Conservation (phyloP, 1,140 invertebrate genomes). For the Gerris buenoi region DNA sequence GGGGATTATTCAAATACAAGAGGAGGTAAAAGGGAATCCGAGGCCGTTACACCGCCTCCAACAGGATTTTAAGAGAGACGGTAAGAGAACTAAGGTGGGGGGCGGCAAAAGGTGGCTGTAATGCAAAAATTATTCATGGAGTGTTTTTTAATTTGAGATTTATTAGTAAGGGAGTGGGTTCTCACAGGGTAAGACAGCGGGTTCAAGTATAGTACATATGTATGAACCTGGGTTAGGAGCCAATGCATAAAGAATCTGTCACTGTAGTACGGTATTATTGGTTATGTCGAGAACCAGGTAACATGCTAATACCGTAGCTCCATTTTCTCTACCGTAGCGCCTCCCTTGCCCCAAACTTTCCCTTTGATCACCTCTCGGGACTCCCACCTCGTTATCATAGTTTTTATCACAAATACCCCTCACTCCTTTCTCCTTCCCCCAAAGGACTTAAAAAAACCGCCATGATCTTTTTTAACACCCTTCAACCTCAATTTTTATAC, state of each 20-base stretch:
- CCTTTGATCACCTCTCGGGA: not conserved
- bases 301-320: not conserved
- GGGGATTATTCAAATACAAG: no score
- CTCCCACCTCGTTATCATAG: not conserved
- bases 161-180: not conserved
- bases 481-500: not conserved
- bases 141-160: not conserved
- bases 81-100: no score
- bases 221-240: not conserved
- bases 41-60: no score
- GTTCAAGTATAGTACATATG: not conserved
- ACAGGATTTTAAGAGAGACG: no score
- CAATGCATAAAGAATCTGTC: not conserved
- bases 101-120: no score
- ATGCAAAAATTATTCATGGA: not conserved
- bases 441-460: not conserved
- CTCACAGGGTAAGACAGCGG: not conserved
- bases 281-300: not conserved
- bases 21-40: no score
- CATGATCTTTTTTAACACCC: not conserved
- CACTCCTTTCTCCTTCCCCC: not conserved
- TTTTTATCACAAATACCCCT: not conserved
- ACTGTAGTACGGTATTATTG: not conserved
- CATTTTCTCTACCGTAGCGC: not conserved
- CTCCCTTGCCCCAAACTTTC: not conserved